Conservation (phyloP, 2,113 vertebrate species). For the Eira barbara region DNA sequence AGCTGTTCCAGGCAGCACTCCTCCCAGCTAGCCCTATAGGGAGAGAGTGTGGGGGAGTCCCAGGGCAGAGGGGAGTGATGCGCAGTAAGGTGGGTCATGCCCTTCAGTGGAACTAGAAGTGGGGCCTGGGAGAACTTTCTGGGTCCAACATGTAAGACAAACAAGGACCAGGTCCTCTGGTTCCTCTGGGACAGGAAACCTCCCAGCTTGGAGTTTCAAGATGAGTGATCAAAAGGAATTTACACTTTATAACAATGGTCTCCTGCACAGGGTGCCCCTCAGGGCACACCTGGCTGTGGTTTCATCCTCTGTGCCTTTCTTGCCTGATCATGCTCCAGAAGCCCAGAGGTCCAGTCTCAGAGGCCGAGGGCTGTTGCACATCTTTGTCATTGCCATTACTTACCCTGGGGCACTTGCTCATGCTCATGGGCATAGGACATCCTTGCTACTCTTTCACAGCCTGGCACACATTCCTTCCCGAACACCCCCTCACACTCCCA, state of each 20-base stretch:
- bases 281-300: fast-evolving
- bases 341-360: background rate
- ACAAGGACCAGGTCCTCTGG: background rate
- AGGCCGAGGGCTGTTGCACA: fast-evolving
- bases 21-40: background rate
- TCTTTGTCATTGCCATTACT: background rate
- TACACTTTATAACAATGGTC: fast-evolving
- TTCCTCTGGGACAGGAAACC: background rate
- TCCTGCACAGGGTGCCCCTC: background rate
- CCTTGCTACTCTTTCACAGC: background rate
- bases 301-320: background rate
- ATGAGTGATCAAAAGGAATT: background rate
- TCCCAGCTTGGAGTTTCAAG: background rate
- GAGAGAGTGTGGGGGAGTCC: background rate
- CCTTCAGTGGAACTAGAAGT: background rate
- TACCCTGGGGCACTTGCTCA: too few relatives aligned
- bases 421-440: background rate
- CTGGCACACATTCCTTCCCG: background rate
- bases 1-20: too few relatives aligned
- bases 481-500: too few relatives aligned
- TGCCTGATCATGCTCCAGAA: too few relatives aligned
- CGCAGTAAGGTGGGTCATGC: too few relatives aligned
- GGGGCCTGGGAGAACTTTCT: background rate
- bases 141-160: background rate
- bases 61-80: fast-evolving